Evolutionary conservation across 2,113 vertebrate genomes (phyloP).

Genomic region (Gobio gobio): DNA sequence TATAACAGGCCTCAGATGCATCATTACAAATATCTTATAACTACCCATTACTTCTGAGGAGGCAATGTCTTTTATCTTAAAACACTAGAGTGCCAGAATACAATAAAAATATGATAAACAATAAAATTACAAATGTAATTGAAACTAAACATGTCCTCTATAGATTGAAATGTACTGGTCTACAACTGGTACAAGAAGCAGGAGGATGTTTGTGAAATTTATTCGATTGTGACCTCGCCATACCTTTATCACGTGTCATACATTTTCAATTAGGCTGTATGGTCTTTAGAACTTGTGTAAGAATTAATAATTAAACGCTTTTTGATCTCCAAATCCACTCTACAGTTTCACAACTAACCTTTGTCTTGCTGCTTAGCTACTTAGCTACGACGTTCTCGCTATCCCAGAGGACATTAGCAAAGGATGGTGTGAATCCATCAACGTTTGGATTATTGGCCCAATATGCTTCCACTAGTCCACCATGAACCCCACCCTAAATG

Average conservation of each 20-base stretch:
- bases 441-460: background rate
- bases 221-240: background rate
- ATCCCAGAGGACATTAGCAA: background rate
- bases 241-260: background rate
- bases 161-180: background rate
- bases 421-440: background rate
- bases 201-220: background rate
- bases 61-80: background rate
- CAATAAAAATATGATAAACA: background rate
- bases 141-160: background rate
- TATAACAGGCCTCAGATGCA: conserved; percentile 5
- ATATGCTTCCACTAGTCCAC: background rate
- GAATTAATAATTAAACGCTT: background rate
- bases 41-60: background rate
- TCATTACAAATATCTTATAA: conserved; percentile 9
- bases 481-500: background rate
- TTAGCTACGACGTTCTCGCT: too few species aligned
- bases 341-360: background rate
- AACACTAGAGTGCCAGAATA: background rate
- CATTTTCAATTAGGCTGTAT: background rate
- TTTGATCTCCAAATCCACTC: background rate
- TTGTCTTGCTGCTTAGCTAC: background rate
- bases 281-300: background rate
- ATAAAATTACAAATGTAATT: background rate
- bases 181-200: background rate